A percentile compares a stretch with the other conserved stretches of the same genome.
These are phyloP conservation scores for Papilio protenor DNA, from an alignment of 2,888 invertebrate species.

Conservation along the genomic window DNA sequence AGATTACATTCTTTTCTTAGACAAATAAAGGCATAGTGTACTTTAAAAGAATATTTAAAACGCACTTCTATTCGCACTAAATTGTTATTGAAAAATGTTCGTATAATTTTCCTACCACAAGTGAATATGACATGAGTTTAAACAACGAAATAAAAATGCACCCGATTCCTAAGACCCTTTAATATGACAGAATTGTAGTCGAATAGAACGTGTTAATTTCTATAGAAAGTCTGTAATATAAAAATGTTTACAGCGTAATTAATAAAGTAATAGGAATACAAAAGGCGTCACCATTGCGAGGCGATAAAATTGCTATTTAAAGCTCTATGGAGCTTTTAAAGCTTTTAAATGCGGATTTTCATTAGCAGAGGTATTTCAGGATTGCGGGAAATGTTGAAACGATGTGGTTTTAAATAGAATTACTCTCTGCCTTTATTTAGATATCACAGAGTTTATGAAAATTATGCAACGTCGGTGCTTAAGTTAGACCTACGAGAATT, in stretches of 20 bases:
- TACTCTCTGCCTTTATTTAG: conserved; percentile 40
- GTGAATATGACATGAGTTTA: background rate
- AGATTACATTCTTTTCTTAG: background rate
- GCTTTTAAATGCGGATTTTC: conserved; percentile 53
- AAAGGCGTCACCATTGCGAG: conserved; percentile 40
- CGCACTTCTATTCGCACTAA: background rate
- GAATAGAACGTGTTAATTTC: background rate
- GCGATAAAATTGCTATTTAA: conserved; percentile 42
- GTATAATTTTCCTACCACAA: too few relatives aligned
- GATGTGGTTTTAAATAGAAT: conserved; percentile 48
- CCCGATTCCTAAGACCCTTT: background rate
- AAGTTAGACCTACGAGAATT: conserved; percentile 18
- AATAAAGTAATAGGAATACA: conserved; percentile 7
- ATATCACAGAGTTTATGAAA: conserved; percentile 37
- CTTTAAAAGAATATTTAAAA: background rate
- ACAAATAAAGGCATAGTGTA: background rate
- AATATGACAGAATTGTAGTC: background rate
- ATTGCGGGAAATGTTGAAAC: conserved; percentile 45
- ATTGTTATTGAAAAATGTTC: too few relatives aligned
- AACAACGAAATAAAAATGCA: background rate
- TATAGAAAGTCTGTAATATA: background rate
- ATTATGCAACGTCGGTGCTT: conserved; percentile 38
- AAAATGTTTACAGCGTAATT: conserved; percentile 5
- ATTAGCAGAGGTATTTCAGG: conserved; percentile 51
- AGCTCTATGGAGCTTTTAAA: conserved; percentile 44